Percentiles rank a stretch among this genome's conserved stretches.
Conservation (phyloP, 2,113 vertebrate species). For the Ciconia stormi region DNA sequence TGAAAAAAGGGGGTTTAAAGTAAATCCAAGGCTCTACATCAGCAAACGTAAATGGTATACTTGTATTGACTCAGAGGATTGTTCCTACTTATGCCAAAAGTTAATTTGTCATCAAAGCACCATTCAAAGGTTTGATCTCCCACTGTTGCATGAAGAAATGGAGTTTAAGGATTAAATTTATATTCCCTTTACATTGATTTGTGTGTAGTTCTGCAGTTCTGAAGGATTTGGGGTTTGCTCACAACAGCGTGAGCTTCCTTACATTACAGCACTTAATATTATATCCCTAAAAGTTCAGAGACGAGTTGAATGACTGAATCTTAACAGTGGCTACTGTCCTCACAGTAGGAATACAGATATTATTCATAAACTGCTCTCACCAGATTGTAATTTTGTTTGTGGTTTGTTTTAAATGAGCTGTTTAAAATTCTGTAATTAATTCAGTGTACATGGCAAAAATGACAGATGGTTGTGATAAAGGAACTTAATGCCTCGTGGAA, state of each 20-base stretch:
- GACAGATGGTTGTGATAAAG: constrained; percentile 67
- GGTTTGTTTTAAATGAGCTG: constrained; percentile 54
- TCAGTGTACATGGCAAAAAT: constrained; percentile 45
- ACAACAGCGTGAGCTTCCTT: not conserved
- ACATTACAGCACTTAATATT: not conserved
- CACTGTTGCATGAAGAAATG: not conserved
- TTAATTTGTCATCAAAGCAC: not conserved
- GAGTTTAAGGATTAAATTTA: not conserved
- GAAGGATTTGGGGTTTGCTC: not conserved
- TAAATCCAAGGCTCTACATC: not conserved
- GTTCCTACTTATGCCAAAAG: not conserved
- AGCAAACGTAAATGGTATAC: not conserved
- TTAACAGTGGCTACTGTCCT: constrained; percentile 20
- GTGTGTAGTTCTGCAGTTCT: not conserved
- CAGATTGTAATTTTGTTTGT: constrained; percentile 50
- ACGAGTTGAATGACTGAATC: not conserved
- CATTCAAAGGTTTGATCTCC: not conserved
- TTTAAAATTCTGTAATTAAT: constrained; percentile 70
- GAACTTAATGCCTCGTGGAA: constrained; percentile 38
- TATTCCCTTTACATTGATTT: not conserved
- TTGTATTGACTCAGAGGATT: not conserved
- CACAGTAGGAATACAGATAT: constrained; percentile 15
- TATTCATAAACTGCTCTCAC: constrained; percentile 34
- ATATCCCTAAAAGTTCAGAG: not conserved
- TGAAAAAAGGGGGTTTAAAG: not conserved